Conservation (phyloP, 1,140 invertebrate genomes). For the Varroa destructor region DNA sequence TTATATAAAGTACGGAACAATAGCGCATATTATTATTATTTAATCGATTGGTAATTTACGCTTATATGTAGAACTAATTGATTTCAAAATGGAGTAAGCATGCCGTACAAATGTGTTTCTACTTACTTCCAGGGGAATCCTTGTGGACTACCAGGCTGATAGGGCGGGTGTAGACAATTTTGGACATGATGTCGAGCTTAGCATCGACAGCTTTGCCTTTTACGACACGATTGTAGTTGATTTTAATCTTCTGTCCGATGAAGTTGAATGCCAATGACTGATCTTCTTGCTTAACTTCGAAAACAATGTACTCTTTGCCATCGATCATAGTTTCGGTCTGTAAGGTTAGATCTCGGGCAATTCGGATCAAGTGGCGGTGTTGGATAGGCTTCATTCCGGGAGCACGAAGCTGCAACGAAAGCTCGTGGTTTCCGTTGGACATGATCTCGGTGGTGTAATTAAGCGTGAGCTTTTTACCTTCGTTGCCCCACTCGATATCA, state of each 20-base stretch:
- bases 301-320: slow-evolving; percentile 21
- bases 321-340: slow-evolving; percentile 22
- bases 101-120: neutral
- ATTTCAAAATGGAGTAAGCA: neutral
- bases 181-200: slow-evolving; percentile 20
- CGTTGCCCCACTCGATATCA: slow-evolving; percentile 13
- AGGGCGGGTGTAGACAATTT: neutral
- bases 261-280: slow-evolving; percentile 17
- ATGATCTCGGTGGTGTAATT: slow-evolving; percentile 1
- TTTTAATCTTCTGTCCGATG: slow-evolving; percentile 7
- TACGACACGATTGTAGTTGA: slow-evolving; percentile 11
- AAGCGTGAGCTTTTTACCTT: slow-evolving; percentile 10
- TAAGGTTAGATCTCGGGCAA: slow-evolving; percentile 4
- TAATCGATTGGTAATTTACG: neutral
- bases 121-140: slow-evolving; percentile 26
- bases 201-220: slow-evolving; percentile 14
- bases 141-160: slow-evolving; percentile 18
- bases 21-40: neutral
- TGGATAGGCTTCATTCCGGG: slow-evolving; percentile 25
- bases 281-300: slow-evolving; percentile 12
- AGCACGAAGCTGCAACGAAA: slow-evolving; percentile 4
- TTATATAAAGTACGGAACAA: neutral
- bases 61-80: neutral
- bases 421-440: slow-evolving; percentile 4
- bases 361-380: slow-evolving; percentile 1